Evolutionary conservation across 2,888 invertebrate species (phyloP), one percentile per base, ranked within the genome.

Genomic region (Drosophila vallismaia): DNA sequence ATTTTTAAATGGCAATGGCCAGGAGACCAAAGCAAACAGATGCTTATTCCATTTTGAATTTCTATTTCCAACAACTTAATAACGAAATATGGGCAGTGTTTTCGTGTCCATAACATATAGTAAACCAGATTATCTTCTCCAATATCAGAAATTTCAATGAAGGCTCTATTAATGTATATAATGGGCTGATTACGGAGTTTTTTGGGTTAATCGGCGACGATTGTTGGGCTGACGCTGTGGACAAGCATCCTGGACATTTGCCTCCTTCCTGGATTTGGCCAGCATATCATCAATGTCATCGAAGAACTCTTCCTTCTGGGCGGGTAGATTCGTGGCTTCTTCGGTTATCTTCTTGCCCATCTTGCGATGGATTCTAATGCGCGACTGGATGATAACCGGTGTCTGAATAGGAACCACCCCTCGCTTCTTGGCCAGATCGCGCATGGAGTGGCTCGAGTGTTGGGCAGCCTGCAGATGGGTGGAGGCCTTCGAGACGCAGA

Each of bases 401-500:
- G 53, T 0, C 12, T 36, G 36, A 36, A 33, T 10, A 0, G 36
- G 5, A 36, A 5, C 14, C 1, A 12, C 12, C 40, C 3, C 14
- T 12, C 4, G 19, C 5, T 75, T 77, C 12, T 19, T 42, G 9
- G 53, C 29, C 28, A 76, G 42, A 0, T 84, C 68, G 9, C 50
- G 52, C 0, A 76, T 6, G 1, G 64, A 66, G 0, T 9, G 31
- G 4, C 51, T 40, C 1, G 60, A 10, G 5, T 14, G 4, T 19
- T 42, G 31, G 2, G 4, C 8, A 5, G 5, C 26, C 0, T 31
- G 53, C 8, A 8, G 2, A 50, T 36, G 29, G 42, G 60, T 14
- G 31, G 33, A 12, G 31, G 59, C 53, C 29, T 24, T 31, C 0
- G 54, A 46, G 19, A 19, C 31, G 31, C n/a, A 36, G n/a, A 60